Conservation (phyloP, 2,113 vertebrate species). For the Nothoprocta pentlandii region DNA sequence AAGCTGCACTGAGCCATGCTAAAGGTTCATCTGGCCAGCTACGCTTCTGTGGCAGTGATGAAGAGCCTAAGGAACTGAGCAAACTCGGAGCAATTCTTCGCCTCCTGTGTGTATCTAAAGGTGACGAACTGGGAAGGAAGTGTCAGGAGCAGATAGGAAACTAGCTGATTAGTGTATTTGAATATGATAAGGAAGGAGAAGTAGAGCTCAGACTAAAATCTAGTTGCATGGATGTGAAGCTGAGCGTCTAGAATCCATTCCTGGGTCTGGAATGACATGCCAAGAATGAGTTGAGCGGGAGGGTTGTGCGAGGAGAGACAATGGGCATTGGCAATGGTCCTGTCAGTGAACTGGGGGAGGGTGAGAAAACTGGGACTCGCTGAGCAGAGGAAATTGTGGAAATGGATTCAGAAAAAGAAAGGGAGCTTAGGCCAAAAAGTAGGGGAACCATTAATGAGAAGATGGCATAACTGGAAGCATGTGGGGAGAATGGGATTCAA, state of each 20-base stretch:
- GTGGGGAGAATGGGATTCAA: neutral
- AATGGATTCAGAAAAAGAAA: neutral
- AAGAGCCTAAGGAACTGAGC: neutral
- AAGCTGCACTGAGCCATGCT: neutral
- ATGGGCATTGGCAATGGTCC: neutral
- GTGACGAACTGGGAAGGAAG: neutral
- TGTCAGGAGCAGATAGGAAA: neutral
- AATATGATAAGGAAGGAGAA: neutral
- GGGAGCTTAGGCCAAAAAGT: neutral
- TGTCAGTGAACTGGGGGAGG: neutral
- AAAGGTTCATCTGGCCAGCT: neutral
- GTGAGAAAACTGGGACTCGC: neutral
- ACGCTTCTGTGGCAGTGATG: accelerated
- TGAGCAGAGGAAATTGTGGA: neutral
- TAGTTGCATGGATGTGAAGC: neutral
- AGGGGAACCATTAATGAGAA: neutral
- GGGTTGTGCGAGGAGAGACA: neutral
- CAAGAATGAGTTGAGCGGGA: neutral
- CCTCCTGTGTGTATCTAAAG: accelerated
- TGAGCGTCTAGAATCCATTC: neutral
- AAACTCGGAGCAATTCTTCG: neutral
- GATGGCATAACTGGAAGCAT: neutral
- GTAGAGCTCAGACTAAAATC: neutral
- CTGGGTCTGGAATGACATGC: neutral
- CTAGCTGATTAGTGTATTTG: neutral